Base-by-base conservation (phyloP, 2,113 vertebrate genomes). In the Oryzias melastigma region DNA sequence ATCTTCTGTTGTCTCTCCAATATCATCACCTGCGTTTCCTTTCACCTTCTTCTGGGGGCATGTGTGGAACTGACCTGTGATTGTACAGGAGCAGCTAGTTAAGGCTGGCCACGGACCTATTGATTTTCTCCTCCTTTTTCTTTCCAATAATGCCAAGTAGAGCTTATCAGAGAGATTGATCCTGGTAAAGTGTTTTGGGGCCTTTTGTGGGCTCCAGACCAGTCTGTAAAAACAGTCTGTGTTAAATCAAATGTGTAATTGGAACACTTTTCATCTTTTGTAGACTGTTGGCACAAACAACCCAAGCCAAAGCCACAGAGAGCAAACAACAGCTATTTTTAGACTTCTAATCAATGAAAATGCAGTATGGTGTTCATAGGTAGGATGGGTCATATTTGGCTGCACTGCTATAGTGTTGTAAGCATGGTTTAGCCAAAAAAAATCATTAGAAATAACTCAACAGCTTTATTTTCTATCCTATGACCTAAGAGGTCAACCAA, bases 111-210 rank as follows among this genome's bases (percentile, higher is more conserved):
- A 67, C 68, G 50, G 41, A 57, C 50, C 7, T 81, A 86, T 89
- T 81, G 85, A 89, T 86, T 85, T 80, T 58, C 50, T 59, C 20
- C 45, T 80, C 59, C 61, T 77, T 78, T 69, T 45, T 69, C 66
- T 68, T 50, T 79, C 70, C 82, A 79, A 78, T 83, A 86, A 78
- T 79, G 78, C 74, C 77, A 57, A 71, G 77, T 50, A 75, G 80
- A 82, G 75, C 73, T 61, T 86, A 80, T 85, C 82, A 55, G 72
- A 79, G 71, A 73, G 78, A 87, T 87, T 85, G 82, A 89, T 82
- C 68, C 60, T 61, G 44, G 65, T 16, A 35, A 35, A 42, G 54
- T 57, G 66, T 74, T 54, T 75, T 47, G 73, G 64, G 62, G 55
- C 48, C 52, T 65, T 69, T 78, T 56, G 66, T 53, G 18, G 49